phyloP scores from a whole-genome alignment of 2,113 vertebrate species.

The Vombatus ursinus region DNA sequence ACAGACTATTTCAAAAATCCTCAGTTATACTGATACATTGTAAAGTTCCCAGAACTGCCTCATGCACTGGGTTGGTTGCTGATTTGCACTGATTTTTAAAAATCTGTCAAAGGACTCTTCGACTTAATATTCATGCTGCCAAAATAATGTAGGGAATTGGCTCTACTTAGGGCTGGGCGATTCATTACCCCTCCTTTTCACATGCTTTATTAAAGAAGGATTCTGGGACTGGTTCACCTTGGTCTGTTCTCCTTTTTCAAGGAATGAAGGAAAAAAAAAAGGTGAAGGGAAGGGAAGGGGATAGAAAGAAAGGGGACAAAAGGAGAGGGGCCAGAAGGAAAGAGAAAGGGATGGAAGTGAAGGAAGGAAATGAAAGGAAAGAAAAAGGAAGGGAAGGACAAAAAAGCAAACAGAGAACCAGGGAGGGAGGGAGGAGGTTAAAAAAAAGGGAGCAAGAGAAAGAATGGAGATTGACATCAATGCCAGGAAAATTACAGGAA shows the following conservation, averaged over 20 bases:
- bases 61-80: background rate
- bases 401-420: too few species aligned
- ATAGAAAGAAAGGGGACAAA: background rate
- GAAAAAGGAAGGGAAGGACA: background rate
- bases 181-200: background rate
- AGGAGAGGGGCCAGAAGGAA: background rate
- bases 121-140: background rate
- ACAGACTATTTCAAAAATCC: background rate
- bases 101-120: background rate
- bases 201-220: background rate
- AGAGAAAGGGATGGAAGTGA: background rate
- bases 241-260: background rate
- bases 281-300: background rate
- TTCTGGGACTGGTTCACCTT: background rate
- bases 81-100: background rate
- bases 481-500: background rate
- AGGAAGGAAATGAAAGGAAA: background rate
- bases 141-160: background rate
- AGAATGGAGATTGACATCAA: background rate
- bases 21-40: too few species aligned
- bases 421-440: background rate
- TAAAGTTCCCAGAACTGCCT: background rate
- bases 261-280: background rate
- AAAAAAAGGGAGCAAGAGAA: background rate
- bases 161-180: background rate